These are phyloP conservation scores for Aleiodes leptofemur DNA, from an alignment of 2,888 invertebrate genomes.

Conservation along the genomic window DNA sequence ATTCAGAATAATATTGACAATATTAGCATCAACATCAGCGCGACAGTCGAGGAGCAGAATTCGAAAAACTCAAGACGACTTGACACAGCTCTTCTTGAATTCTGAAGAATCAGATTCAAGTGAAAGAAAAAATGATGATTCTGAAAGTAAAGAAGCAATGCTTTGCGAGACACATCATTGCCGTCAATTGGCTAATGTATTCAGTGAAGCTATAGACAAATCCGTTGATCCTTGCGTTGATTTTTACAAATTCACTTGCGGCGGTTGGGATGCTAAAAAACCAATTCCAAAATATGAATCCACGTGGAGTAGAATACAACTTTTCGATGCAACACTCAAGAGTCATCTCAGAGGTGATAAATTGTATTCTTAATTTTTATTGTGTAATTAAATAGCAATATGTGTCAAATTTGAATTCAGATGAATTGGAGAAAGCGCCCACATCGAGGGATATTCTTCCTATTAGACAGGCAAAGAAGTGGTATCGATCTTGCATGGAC, in stretches of 20 bases:
- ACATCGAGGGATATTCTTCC: conserved; percentile 55
- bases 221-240: conserved; percentile 28
- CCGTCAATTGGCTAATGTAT: too few relatives aligned
- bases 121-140: too few relatives aligned
- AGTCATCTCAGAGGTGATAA: conserved; percentile 18
- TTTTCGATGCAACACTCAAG: conserved; percentile 44
- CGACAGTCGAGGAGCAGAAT: too few relatives aligned
- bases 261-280: conserved; percentile 53
- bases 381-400: background rate
- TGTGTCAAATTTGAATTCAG: conserved; percentile 36
- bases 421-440: conserved; percentile 46
- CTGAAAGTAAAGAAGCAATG: too few relatives aligned
- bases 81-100: too few relatives aligned
- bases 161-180: too few relatives aligned
- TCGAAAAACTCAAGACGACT: too few relatives aligned
- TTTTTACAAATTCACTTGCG: conserved; percentile 61
- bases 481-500: conserved; percentile 59
- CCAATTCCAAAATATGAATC: conserved; percentile 53
- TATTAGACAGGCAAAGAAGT: conserved; percentile 57
- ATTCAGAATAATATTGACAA: too few relatives aligned
- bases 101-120: too few relatives aligned
- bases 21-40: too few relatives aligned
- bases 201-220: too few relatives aligned
- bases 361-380: too few relatives aligned
- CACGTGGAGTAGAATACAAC: conserved; percentile 52